These are phyloP conservation scores for Phalacrocorax carbo DNA, from an alignment of 2,113 vertebrate species.

Conservation along the genomic window DNA sequence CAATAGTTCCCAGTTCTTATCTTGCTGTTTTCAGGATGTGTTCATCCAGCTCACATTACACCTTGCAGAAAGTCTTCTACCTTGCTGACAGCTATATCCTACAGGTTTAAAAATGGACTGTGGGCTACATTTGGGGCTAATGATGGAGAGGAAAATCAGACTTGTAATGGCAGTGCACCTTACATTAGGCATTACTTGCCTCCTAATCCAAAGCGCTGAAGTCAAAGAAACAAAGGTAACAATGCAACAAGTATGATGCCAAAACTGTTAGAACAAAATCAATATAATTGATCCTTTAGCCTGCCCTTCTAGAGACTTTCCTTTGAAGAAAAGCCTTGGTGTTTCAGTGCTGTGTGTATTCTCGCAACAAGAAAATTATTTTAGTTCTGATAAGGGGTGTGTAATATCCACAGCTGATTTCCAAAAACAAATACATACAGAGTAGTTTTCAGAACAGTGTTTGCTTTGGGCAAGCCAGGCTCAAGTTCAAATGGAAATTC, in stretches of 20 bases:
- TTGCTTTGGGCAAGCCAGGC: constrained; percentile 18
- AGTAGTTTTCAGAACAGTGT: not conserved
- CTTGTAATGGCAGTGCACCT: not conserved
- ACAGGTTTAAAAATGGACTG: not conserved
- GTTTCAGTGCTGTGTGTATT: not conserved
- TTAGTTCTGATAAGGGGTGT: not conserved
- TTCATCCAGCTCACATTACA: not conserved
- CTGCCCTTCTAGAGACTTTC: not conserved
- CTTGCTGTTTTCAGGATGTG: not conserved
- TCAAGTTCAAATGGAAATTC: not conserved
- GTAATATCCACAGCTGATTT: not conserved
- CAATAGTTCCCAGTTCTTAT: not conserved
- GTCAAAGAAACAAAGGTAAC: not conserved
- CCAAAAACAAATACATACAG: not conserved
- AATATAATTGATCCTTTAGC: not conserved
- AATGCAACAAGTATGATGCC: not conserved
- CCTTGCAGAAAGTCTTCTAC: not conserved
- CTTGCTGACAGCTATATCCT: not conserved
- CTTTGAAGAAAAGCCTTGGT: not conserved
- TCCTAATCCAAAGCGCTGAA: not conserved
- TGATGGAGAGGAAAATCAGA: not conserved
- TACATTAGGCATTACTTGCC: not conserved
- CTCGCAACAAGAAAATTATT: not conserved
- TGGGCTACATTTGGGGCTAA: not conserved
- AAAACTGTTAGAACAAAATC: not conserved